phyloP scores from a whole-genome alignment of 2,113 vertebrate species.

The Anolis sagrei region DNA sequence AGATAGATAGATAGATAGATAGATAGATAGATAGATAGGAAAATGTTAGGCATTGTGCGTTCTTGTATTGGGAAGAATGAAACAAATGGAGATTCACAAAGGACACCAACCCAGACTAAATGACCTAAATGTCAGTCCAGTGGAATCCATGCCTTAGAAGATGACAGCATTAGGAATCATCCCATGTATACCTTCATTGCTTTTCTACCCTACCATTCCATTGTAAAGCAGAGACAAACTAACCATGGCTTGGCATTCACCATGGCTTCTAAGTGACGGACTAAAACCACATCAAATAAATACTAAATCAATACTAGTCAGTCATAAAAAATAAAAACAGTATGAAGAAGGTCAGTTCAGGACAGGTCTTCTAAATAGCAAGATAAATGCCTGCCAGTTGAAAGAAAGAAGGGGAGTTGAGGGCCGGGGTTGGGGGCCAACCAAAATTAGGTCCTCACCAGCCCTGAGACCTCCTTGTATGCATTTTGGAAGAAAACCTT shows the following conservation, averaged over 20 bases:
- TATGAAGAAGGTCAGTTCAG: not conserved
- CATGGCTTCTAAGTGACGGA: not conserved
- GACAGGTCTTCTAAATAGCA: too few species aligned
- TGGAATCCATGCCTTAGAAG: not conserved
- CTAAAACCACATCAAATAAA: not conserved
- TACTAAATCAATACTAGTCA: not conserved
- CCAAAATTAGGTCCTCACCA: not conserved
- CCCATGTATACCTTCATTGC: not conserved
- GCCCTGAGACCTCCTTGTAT: not conserved
- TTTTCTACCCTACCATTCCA: not conserved
- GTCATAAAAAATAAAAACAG: not conserved
- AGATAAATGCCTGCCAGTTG: too few species aligned
- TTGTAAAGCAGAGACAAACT: not conserved
- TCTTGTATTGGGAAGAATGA: too few species aligned
- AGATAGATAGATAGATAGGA: too few species aligned
- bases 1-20: too few species aligned
- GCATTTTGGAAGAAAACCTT: not conserved
- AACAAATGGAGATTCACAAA: too few species aligned
- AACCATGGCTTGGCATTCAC: too few species aligned
- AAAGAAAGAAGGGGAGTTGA: too few species aligned
- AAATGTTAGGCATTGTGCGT: too few species aligned
- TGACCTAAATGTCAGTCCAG: not conserved
- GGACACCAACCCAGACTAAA: too few species aligned
- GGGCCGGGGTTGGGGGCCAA: too few species aligned
- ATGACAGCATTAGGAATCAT: not conserved